Conservation (phyloP, 2,797 vertebrate species). For the Hephaestus fuliginosus region DNA sequence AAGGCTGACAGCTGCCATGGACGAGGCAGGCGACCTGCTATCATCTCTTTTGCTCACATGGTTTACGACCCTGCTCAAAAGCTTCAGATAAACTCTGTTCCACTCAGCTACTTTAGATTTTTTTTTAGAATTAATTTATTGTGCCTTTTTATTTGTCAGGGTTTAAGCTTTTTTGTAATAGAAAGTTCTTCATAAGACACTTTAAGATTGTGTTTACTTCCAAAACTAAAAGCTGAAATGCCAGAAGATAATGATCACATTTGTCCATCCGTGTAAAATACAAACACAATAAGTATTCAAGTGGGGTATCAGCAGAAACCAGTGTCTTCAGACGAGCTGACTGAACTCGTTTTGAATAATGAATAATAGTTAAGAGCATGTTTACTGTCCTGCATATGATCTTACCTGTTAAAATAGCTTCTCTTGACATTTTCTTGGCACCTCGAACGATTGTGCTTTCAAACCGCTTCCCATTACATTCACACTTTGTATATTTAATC, state of each 20-base stretch:
- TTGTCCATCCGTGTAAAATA: background rate
- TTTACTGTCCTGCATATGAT: constrained; percentile 23
- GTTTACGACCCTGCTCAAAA: constrained; percentile 66
- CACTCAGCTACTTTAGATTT: constrained; percentile 6
- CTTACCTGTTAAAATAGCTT: constrained; percentile 22
- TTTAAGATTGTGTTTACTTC: constrained; percentile 11
- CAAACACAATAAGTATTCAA: constrained; percentile 36
- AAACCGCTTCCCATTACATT: constrained; percentile 30
- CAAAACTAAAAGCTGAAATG: background rate
- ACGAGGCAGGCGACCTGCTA: constrained; percentile 78
- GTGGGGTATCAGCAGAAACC: constrained; percentile 21
- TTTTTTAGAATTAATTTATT: background rate
- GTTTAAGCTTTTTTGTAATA: background rate
- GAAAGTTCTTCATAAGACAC: background rate
- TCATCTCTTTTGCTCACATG: constrained; percentile 72
- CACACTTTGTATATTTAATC: constrained; percentile 5
- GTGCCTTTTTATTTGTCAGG: background rate
- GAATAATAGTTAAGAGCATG: background rate
- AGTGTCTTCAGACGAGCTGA: constrained; percentile 35
- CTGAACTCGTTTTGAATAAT: constrained; percentile 37
- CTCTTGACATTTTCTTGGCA: constrained; percentile 37
- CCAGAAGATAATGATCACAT: constrained; percentile 2
- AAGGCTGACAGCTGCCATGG: constrained; percentile 85
- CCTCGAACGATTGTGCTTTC: constrained; percentile 15
- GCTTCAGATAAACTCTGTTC: constrained; percentile 27